Percentiles rank a stretch among this genome's conserved stretches.
Conservation (phyloP, 2,797 vertebrate genomes). For the Margarornis squamiger region DNA sequence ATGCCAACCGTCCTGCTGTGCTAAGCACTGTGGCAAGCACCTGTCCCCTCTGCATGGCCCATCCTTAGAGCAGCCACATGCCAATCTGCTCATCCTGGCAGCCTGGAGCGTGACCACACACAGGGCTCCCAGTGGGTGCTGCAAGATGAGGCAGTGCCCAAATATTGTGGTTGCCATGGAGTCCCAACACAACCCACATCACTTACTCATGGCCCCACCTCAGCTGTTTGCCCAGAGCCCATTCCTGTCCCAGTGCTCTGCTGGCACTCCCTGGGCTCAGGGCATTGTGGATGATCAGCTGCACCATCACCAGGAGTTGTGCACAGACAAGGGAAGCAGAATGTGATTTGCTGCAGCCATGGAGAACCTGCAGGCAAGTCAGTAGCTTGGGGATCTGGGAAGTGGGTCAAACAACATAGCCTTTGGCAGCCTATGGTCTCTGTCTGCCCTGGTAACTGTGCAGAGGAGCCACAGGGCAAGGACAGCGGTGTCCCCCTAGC, state of each 20-base stretch:
- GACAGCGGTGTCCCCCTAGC: background rate
- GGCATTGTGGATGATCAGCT: accelerated
- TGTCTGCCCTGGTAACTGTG: background rate
- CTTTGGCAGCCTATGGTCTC: background rate
- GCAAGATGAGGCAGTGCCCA: background rate
- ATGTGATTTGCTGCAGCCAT: background rate
- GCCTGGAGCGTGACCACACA: accelerated
- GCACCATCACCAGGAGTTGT: background rate
- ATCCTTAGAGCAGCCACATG: background rate
- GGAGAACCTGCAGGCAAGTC: background rate
- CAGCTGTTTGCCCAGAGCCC: background rate
- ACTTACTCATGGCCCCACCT: conserved; percentile 19
- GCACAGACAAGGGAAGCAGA: accelerated
- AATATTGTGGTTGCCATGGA: conserved; percentile 54
- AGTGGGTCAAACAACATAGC: background rate
- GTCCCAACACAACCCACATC: background rate
- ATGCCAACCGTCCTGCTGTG: accelerated
- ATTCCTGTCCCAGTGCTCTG: background rate
- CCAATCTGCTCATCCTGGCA: background rate
- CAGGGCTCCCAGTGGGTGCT: background rate
- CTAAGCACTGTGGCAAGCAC: accelerated
- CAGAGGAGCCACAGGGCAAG: background rate
- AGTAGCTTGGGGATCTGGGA: background rate
- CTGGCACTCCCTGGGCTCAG: background rate
- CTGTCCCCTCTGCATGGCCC: background rate